Conservation (phyloP, 2,113 vertebrate genomes). For the Murina feae region DNA sequence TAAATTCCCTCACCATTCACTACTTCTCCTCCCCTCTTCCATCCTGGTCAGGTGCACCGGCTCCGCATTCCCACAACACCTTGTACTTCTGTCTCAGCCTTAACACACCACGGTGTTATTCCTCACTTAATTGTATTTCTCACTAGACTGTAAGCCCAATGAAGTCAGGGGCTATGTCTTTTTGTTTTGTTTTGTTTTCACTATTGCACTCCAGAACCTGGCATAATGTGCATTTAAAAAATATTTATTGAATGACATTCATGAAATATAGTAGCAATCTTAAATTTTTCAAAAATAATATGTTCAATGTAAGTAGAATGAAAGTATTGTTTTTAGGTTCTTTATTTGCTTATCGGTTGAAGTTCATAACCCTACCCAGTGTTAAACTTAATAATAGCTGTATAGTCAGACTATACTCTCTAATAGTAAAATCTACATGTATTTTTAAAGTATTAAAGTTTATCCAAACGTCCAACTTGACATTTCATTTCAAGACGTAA, state of each 20-base stretch:
- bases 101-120: not conserved
- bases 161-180: not conserved
- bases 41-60: no score
- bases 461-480: not conserved
- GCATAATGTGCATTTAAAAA: not conserved
- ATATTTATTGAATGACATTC: slow-evolving; percentile 8
- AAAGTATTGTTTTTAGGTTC: slow-evolving; percentile 1
- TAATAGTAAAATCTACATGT: slow-evolving; percentile 34
- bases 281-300: not conserved
- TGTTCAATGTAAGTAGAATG: not conserved
- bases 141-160: not conserved
- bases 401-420: not conserved
- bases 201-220: not conserved
- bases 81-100: not conserved
- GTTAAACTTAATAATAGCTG: not conserved
- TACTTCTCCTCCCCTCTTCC: not conserved
- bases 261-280: not conserved
- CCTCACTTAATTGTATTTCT: not conserved
- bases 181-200: not conserved
- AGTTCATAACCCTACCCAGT: not conserved
- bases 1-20: not conserved
- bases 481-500: slow-evolving; percentile 8
- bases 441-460: slow-evolving; percentile 15
- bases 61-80: not conserved
- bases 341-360: not conserved